Percentiles rank a stretch among this genome's conserved stretches.
Evolutionary conservation across 2,888 invertebrate species (phyloP).

Genomic region (Melinaea menophilus): DNA sequence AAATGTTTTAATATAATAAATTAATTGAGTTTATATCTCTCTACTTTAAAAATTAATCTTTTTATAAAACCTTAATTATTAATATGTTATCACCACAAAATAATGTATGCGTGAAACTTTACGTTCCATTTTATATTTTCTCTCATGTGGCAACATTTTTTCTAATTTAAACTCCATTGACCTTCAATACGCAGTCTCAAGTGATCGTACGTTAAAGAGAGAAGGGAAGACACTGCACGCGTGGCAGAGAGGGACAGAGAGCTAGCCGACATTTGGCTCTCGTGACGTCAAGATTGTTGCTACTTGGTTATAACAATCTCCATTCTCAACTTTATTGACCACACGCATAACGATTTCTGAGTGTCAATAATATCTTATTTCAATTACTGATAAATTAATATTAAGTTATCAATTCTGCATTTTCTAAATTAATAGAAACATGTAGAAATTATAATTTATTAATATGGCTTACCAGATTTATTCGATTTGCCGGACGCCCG

Average conservation of each 20-base stretch:
- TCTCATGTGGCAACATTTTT: slow-evolving; percentile 20
- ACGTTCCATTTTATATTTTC: background rate
- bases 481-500: background rate
- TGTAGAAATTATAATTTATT: background rate
- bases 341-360: slow-evolving; percentile 24
- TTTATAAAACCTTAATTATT: no score
- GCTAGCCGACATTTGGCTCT: slow-evolving; percentile 12
- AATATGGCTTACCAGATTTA: slow-evolving; percentile 1
- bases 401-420: background rate
- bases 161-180: slow-evolving; percentile 20
- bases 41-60: no score
- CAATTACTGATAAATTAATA: background rate
- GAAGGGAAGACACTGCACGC: background rate
- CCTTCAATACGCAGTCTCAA: slow-evolving; percentile 17
- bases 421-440: no score
- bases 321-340: slow-evolving; percentile 15
- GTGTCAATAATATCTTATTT: slow-evolving; percentile 6
- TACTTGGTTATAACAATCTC: slow-evolving; percentile 7
- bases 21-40: no score
- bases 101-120: no score
- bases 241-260: slow-evolving; percentile 13
- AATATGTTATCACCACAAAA: no score
- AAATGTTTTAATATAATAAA: no score
- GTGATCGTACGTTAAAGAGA: slow-evolving; percentile 11
- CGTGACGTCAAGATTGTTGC: slow-evolving; percentile 22